Conservation (phyloP, 2,797 vertebrate species). For the Takifugu rubripes region DNA sequence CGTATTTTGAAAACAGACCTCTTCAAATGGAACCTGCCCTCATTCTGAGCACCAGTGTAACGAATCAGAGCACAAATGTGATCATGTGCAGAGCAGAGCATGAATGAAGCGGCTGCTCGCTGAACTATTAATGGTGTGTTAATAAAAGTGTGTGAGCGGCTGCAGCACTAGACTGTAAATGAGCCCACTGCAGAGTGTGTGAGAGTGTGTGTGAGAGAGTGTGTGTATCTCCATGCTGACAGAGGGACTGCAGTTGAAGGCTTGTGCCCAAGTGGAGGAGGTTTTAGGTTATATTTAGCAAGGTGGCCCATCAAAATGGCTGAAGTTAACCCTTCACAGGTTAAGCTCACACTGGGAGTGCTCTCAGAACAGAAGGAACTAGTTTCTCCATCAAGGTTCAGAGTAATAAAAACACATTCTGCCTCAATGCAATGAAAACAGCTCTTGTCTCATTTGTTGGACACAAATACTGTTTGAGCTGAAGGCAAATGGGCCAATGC, state of each 20-base stretch:
- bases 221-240: constrained; percentile 42
- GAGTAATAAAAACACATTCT: background rate
- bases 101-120: constrained; percentile 31
- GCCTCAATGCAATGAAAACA: background rate
- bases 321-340: constrained; percentile 49
- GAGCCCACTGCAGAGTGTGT: constrained; percentile 29
- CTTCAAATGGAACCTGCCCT: too few relatives aligned
- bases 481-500: background rate
- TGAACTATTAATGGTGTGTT: constrained; percentile 58
- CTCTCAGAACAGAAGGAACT: constrained; percentile 1
- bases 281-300: constrained; percentile 66
- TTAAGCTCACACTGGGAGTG: constrained; percentile 2
- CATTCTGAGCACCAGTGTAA: constrained; percentile 14
- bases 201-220: constrained; percentile 5
- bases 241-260: constrained; percentile 57
- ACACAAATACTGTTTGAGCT: background rate
- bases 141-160: constrained; percentile 46
- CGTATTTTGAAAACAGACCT: background rate
- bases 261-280: constrained; percentile 55
- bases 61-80: background rate
- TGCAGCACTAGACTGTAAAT: constrained; percentile 43
- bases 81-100: constrained; percentile 9
- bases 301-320: constrained; percentile 49
- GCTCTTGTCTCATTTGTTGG: constrained; percentile 1
- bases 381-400: background rate